phyloP scores from a whole-genome alignment of 1,140 invertebrate species.

The Catajapyx aquilonaris region DNA sequence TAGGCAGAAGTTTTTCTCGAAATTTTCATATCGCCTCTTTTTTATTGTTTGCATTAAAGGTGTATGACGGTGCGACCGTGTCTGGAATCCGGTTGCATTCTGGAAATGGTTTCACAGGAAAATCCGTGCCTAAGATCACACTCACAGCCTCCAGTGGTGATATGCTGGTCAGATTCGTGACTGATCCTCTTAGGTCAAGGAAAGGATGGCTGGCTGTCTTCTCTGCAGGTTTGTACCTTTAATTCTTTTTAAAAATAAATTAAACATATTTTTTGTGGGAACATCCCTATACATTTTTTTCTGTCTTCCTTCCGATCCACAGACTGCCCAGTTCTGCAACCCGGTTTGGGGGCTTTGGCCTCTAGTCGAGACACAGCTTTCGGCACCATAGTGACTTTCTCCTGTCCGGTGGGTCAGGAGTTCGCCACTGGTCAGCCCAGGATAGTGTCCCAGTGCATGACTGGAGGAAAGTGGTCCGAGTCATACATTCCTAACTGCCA shows the following conservation, averaged over 20 bases:
- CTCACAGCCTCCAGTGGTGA: slow-evolving; percentile 80
- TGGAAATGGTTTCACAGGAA: slow-evolving; percentile 65
- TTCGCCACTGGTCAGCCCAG: slow-evolving; percentile 73
- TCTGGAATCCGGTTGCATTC: slow-evolving; percentile 70
- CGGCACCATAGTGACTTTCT: slow-evolving; percentile 71
- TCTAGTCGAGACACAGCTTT: slow-evolving; percentile 81
- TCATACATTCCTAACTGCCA: slow-evolving; percentile 86
- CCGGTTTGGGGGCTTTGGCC: slow-evolving; percentile 66
- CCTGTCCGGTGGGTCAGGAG: slow-evolving; percentile 82
- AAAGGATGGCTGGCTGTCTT: slow-evolving; percentile 76
- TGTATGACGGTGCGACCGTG: slow-evolving; percentile 70
- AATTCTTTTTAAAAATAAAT: background rate
- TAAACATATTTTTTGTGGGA: background rate
- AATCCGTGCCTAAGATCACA: slow-evolving; percentile 58
- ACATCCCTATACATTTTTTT: slow-evolving; percentile 1
- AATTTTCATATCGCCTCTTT: no score
- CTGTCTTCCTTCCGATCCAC: slow-evolving; percentile 16
- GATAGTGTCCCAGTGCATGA: slow-evolving; percentile 64
- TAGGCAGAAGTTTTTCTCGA: no score
- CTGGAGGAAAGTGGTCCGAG: slow-evolving; percentile 81
- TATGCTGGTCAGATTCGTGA: slow-evolving; percentile 68
- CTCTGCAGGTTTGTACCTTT: slow-evolving; percentile 45
- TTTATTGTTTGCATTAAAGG: slow-evolving; percentile 20
- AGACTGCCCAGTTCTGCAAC: slow-evolving; percentile 71
- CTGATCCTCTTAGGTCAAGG: slow-evolving; percentile 65